Evolutionary conservation across 2,797 vertebrate genomes (phyloP).

Genomic region (Amphiprion clarkii): DNA sequence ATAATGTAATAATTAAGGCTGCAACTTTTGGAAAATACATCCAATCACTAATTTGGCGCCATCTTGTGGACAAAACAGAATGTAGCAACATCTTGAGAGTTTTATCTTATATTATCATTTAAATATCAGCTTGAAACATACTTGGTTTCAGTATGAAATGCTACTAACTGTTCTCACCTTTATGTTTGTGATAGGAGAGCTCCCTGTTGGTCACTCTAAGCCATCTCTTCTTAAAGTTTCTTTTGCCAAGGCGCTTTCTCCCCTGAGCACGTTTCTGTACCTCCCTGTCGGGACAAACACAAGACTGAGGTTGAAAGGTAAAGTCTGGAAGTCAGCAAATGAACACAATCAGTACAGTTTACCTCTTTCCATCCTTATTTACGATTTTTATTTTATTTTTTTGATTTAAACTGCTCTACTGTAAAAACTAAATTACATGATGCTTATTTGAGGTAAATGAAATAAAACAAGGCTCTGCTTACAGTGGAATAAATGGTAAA

Average conservation of each 20-base stretch:
- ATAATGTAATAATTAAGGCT: too few species aligned
- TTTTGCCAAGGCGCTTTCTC: slow-evolving; percentile 93
- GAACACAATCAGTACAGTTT: not conserved
- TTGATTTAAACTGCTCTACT: too few species aligned
- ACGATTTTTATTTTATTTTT: not conserved
- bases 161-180: slow-evolving; percentile 85
- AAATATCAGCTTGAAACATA: not conserved
- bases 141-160: not conserved
- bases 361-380: not conserved
- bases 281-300: slow-evolving; percentile 84
- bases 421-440: not conserved
- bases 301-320: not conserved
- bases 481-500: not conserved
- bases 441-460: too few species aligned
- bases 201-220: slow-evolving; percentile 95
- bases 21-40: not conserved
- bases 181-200: slow-evolving; percentile 95
- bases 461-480: not conserved
- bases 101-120: not conserved
- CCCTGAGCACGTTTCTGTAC: slow-evolving; percentile 96
- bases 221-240: slow-evolving; percentile 96
- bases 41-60: slow-evolving; percentile 7
- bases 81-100: not conserved
- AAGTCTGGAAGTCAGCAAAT: not conserved
- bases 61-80: slow-evolving; percentile 3